These are phyloP conservation scores for Peribatodes rhomboidaria DNA, from an alignment of 2,888 invertebrate genomes.

Conservation along the genomic window DNA sequence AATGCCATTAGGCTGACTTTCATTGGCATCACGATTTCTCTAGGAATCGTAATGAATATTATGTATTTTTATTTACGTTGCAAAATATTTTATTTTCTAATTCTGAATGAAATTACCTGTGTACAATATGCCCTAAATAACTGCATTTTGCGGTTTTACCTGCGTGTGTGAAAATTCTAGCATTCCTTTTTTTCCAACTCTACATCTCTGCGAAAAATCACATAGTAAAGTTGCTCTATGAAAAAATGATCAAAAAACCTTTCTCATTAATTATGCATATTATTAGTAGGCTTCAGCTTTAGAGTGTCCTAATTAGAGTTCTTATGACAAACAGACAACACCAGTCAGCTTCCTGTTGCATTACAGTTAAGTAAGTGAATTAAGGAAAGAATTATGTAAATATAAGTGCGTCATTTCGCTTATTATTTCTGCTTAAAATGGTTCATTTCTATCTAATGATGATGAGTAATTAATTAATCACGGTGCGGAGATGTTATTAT, in stretches of 20 bases:
- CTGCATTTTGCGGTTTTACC: too few species aligned
- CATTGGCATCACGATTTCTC: too few species aligned
- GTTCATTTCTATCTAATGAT: constrained; percentile 33
- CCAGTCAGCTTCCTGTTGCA: constrained; percentile 17
- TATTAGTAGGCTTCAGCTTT: neutral
- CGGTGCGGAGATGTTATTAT: constrained; percentile 25
- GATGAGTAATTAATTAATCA: constrained; percentile 42
- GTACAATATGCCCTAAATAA: too few species aligned
- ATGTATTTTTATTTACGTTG: too few species aligned
- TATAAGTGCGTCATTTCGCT: constrained; percentile 20
- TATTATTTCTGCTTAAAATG: constrained; percentile 18
- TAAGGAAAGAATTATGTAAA: constrained; percentile 23
- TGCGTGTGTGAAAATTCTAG: too few species aligned
- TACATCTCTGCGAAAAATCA: neutral
- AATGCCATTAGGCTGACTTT: too few species aligned
- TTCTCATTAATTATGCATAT: neutral
- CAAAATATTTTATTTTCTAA: too few species aligned
- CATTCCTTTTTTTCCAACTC: too few species aligned
- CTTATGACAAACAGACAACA: neutral
- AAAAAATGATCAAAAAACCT: too few species aligned
- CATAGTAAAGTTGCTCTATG: neutral
- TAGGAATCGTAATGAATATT: too few species aligned
- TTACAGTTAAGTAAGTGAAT: neutral
- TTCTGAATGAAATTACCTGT: too few species aligned
- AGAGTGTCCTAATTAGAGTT: neutral